Evolutionary conservation across 2,888 invertebrate species (phyloP).

Genomic region (Phragmatobia fuliginosa): DNA sequence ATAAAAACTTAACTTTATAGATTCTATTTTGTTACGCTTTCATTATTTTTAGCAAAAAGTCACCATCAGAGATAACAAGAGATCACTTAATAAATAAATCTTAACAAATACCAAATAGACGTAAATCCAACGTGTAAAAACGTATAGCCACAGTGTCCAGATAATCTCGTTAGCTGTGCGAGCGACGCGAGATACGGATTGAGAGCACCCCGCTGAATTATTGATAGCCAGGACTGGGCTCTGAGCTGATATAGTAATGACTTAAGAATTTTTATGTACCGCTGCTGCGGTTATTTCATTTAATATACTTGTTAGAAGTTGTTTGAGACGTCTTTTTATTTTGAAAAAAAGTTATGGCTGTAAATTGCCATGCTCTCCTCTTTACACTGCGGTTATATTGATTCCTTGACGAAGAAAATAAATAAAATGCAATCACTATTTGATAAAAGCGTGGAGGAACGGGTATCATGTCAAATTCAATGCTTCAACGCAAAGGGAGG

Average conservation of each 20-base stretch:
- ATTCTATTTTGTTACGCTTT: background rate
- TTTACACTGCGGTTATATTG: no score
- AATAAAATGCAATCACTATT: no score
- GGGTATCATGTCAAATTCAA: no score
- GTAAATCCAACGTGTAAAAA: conserved; percentile 34
- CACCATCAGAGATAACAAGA: background rate
- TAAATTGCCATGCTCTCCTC: background rate
- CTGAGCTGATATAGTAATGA: conserved; percentile 45
- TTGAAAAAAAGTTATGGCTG: background rate
- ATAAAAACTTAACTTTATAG: no score
- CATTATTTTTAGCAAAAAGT: background rate
- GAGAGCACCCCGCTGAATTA: conserved; percentile 51
- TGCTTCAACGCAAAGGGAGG: no score
- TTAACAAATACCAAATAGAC: conserved; percentile 10
- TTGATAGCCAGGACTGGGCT: conserved; percentile 43
- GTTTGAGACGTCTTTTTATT: background rate
- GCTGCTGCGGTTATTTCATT: conserved; percentile 30
- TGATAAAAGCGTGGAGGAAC: no score
- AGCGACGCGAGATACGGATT: conserved; percentile 50
- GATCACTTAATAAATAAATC: conserved; percentile 9
- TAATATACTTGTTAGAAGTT: conserved; percentile 13
- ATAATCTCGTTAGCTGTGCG: conserved; percentile 58
- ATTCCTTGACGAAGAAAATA: background rate
- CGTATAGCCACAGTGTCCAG: conserved; percentile 50
- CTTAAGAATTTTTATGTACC: conserved; percentile 39